Base-by-base conservation (phyloP, 2,797 vertebrate species). In the Cossypha dichroa region DNA sequence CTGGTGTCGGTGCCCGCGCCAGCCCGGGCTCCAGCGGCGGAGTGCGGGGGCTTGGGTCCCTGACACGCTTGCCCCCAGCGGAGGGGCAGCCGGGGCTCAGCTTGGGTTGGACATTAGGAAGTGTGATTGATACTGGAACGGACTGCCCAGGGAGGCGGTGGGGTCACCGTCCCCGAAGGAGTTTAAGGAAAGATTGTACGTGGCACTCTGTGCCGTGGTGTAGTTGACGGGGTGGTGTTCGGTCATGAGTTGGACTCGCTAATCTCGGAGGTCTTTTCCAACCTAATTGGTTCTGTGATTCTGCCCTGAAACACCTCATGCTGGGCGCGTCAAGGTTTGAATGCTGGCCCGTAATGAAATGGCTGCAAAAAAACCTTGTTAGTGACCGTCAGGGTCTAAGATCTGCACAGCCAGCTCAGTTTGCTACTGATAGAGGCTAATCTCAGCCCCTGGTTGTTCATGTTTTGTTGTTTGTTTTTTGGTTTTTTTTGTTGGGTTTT, bases 361-460 rank as follows among this genome's bases (percentile, higher is more conserved):
- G n/a, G 52, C 16, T n/a, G 28, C 9, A 21, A 2, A 2, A 28
- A 19, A 70, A 16, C 22, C 19, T 33, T 11, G 16, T 14, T 12
- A 4, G 34, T 3, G 9, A 4, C 12, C 8, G 54, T 1, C 29
- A 2, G 41, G 0, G 11, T 33, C 4, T 15, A 1, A 6, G 22
- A 8, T 26, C 72, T 18, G 2, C 5, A 3, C 68, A 16, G 55
- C 55, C 15, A 2, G 7, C 7, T 56, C 23, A 5, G 18, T 41
- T 46, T 18, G 3, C 38, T 15, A 1, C 2, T 18, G 36, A 25
- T 21, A 3, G 55, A 48, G 48, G 56, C 36, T 31, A 0, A 18
- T 6, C 34, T 33, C 10, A 10, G 48, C 5, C 52, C 13, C 2
- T 48, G 46, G 8, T n/a, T 10, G 40, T 15, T 34, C 0, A 10